Evolutionary conservation across 2,888 invertebrate species (phyloP), one percentile per base, ranked within the genome.

Genomic region (Plagiodera versicolora): DNA sequence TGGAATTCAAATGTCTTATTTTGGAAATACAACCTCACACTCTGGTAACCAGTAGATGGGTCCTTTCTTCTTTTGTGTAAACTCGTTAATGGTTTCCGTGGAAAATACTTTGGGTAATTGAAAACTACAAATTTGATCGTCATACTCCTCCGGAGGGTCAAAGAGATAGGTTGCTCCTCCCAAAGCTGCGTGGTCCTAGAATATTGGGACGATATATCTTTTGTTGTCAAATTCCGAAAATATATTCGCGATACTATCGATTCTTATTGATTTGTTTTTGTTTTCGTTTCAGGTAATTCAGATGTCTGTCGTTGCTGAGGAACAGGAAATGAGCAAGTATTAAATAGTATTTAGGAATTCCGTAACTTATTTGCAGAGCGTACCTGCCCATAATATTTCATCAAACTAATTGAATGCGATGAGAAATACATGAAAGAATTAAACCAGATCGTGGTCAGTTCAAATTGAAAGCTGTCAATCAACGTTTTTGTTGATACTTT

Each of bases 121-220:
- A 69, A 91, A 89, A 44, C 89, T 88, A 60, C 89, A 85, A 1
- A 70, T 69, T 47, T 70, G 53, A 54, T 70, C 65, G 19, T 69
- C 67, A 2, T 84, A 80, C n/a, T 84, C 83, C 1, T 80, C 75
- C 1, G 85, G 85, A 59, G 88, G 85, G 56, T 90, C 85, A 59
- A 92, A 86, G 1, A 90, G 80, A 73, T 88, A 93, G 0, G 87
- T 87, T 49, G 89, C 84, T 0, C 94, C 94, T 0, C 92, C 91
- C 75, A 91, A 86, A 0, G 91, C 90, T 0, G 91, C 85, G 74
- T 94, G 94, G 76, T 94, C 94, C 79, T 91, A 92, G 6, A 94
- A 81, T 6, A 24, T 24, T 6, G 6, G 3, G 4, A 24, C 6
- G 24, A 24, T 24, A 24, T 24, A 24, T 24, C 24, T 24, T 3